Conservation (phyloP, 2,888 invertebrate species). For the Hypomecis punctinalis region DNA sequence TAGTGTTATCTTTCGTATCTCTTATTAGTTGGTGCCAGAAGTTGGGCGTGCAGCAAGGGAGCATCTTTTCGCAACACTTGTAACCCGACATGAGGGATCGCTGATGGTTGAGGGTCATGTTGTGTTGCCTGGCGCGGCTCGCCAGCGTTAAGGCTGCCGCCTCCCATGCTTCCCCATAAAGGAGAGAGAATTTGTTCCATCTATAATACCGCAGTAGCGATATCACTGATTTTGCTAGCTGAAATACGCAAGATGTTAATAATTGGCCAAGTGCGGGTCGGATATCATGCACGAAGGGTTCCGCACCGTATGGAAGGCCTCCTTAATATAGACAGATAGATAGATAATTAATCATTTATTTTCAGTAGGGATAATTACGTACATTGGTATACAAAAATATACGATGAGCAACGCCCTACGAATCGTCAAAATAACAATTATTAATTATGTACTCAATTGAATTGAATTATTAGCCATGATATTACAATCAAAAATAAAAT, state of each 20-base stretch:
- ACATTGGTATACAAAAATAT: no score
- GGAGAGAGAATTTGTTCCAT: constrained; percentile 97
- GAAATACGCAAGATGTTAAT: constrained; percentile 49
- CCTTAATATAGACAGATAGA: no score
- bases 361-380: no score
- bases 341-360: no score
- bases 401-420: no score
- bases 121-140: constrained; percentile 89
- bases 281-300: no score
- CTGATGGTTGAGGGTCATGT: constrained; percentile 93
- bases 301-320: no score
- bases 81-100: constrained; percentile 88
- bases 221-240: constrained; percentile 97
- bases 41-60: constrained; percentile 90
- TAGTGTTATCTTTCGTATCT: constrained; percentile 93
- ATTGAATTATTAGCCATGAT: no score
- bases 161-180: constrained; percentile 92
- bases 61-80: constrained; percentile 91
- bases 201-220: constrained; percentile 95
- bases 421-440: no score
- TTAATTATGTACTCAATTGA: no score
- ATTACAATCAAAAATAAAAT: no score
- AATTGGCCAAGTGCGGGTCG: no score
- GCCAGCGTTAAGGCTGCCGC: constrained; percentile 93
- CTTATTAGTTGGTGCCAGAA: constrained; percentile 94